These are phyloP conservation scores for Holothuria leucospilota DNA, from an alignment of 53 echinoderm and acorn worm species.

Conservation along the genomic window DNA sequence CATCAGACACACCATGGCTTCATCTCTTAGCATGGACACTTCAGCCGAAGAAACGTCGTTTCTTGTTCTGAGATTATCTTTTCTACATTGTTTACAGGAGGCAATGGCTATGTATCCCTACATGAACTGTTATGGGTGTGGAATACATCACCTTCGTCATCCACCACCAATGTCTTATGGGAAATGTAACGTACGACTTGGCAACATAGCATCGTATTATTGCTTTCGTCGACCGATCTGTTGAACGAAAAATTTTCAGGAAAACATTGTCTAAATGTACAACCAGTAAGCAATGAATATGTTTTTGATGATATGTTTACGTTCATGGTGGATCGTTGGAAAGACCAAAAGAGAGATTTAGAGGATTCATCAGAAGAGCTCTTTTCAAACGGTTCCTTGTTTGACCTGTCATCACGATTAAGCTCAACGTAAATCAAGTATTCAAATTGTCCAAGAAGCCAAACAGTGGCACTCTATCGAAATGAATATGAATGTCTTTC, in stretches of 20 bases:
- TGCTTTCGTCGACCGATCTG: background rate
- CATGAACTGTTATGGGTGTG: background rate
- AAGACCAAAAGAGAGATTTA: too few species aligned
- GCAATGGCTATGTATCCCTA: background rate
- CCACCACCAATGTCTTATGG: slow-evolving; percentile 5
- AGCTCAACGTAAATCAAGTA: too few species aligned
- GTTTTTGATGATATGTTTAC: background rate
- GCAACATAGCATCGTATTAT: background rate
- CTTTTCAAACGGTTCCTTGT: too few species aligned
- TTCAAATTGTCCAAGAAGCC: too few species aligned
- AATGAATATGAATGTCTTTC: too few species aligned
- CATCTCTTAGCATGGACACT: background rate
- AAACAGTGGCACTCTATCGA: too few species aligned
- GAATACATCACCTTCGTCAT: background rate
- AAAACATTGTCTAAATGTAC: background rate
- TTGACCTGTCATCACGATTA: too few species aligned
- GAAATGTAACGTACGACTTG: background rate
- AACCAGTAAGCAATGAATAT: background rate
- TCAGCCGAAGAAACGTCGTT: background rate
- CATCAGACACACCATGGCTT: background rate
- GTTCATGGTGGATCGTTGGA: background rate
- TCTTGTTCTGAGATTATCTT: background rate
- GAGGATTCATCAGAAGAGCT: too few species aligned
- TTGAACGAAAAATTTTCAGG: too few species aligned
- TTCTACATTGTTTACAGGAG: background rate